Percentiles rank a stretch among this genome's conserved stretches.
phyloP scores from a whole-genome alignment of 2,888 invertebrate species.

The Hyposoter dolosus region DNA sequence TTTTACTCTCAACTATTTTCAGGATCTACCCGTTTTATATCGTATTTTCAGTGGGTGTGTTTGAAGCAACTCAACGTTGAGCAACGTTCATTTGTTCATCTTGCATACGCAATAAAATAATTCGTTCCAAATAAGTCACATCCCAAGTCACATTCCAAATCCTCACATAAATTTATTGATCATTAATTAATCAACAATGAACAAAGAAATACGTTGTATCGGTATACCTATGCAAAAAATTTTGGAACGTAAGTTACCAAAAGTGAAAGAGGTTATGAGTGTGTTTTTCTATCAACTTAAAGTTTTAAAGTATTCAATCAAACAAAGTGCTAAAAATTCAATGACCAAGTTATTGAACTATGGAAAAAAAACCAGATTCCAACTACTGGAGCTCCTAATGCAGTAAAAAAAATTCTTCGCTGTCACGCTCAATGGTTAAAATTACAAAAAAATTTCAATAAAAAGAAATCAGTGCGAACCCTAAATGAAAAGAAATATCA shows the following conservation, averaged over 20 bases:
- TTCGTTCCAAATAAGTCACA: no score
- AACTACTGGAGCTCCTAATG: slow-evolving; percentile 24
- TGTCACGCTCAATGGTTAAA: slow-evolving; percentile 39
- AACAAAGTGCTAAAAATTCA: slow-evolving; percentile 11
- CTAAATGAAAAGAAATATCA: slow-evolving; percentile 20
- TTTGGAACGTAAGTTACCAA: background rate
- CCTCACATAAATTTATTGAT: no score
- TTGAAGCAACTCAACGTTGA: no score
- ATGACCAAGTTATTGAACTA: background rate
- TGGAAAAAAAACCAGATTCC: slow-evolving; percentile 9
- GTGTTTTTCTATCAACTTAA: slow-evolving; percentile 1
- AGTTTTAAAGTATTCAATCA: background rate
- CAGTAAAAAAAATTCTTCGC: slow-evolving; percentile 37
- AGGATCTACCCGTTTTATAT: no score
- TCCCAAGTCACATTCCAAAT: no score
- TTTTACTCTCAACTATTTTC: no score
- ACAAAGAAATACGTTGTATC: no score
- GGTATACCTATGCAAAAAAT: no score
- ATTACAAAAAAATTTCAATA: background rate
- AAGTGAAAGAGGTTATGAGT: background rate
- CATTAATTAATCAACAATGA: no score
- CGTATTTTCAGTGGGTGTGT: no score
- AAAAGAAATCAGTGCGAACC: background rate
- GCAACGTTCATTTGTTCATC: no score
- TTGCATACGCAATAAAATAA: no score